Percentiles rank a stretch among this genome's conserved stretches.
Evolutionary conservation across 2,113 vertebrate genomes (phyloP).

Genomic region (Eulacestoma nigropectus): DNA sequence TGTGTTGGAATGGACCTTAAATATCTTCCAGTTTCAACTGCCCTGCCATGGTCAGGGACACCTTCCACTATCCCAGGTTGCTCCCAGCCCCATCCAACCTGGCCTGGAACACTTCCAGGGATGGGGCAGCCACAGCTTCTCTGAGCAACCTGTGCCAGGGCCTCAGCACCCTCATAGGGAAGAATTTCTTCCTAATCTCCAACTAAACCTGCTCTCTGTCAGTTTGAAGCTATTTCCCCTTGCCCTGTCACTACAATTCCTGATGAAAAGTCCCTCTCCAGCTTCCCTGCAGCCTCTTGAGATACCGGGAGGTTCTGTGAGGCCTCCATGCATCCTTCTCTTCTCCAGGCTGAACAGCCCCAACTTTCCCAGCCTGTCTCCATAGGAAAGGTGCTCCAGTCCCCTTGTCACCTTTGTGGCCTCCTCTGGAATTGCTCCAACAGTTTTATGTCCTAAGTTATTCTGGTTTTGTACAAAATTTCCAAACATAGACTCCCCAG

Average conservation of each 20-base stretch:
- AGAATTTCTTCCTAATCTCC: accelerated
- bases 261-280: not conserved
- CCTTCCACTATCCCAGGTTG: not conserved
- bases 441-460: not conserved
- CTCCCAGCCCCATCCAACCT: not conserved
- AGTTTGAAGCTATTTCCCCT: not conserved
- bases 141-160: not conserved
- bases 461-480: not conserved
- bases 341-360: not conserved
- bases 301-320: not conserved
- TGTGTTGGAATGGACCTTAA: not conserved
- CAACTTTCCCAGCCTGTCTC: not conserved
- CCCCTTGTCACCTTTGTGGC: not conserved
- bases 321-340: not conserved
- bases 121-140: not conserved
- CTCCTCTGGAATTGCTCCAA: not conserved
- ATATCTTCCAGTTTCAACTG: not conserved
- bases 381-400: not conserved
- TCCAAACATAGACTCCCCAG: not conserved
- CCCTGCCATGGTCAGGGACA: not conserved
- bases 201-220: not conserved
- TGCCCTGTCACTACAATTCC: not conserved
- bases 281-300: not conserved
- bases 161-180: not conserved
- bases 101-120: not conserved